Evolutionary conservation across 2,113 vertebrate genomes (phyloP), one percentile per base, ranked within the genome.

Genomic region (human): DNA sequence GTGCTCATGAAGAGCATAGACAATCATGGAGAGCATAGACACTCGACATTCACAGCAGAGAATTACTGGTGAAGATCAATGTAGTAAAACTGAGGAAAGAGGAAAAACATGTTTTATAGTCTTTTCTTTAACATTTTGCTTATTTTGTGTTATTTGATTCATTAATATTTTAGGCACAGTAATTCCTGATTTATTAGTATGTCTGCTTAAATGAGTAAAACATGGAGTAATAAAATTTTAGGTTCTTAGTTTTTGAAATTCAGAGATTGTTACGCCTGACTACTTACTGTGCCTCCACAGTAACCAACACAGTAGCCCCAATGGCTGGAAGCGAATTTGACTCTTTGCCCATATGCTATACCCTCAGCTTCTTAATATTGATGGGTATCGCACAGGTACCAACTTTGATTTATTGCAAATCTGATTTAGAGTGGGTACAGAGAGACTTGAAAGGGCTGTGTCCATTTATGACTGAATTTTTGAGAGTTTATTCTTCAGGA

Each of bases 401-500:
- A 35, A 14, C 73, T 87, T 11, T 66, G 68, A n/a, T 32, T 40
- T 52, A 25, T 2, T 35, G 38, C 13, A 38, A 66, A 27, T 30
- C n/a, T 50, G 52, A 14, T 25, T 78, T 52, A 50, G 4, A 6
- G 59, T 68, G 45, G 83, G 52, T 57, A 57, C 4, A 10, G 43
- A 72, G n/a, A 68, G 38, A 13, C 16, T 1, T 32, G 73, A 27
- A 52, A 68, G 66, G 25, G 52, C 32, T 38, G 18, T 14, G 35
- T 45, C 64, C 55, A n/a, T 89, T 84, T 70, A 25, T 82, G n/a
- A 88, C 4, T 16, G 16, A 82, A 83, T 90, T 55, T 72, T 72
- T 76, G 35, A 57, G 45, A 86, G 25, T 76, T 85, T 50, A 57
- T 92, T 93, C 50, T 95, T 94, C 27, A 59, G 61, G 35, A 96